Base-by-base conservation (phyloP, 2,888 invertebrate species). In the Drosophila anceps region DNA sequence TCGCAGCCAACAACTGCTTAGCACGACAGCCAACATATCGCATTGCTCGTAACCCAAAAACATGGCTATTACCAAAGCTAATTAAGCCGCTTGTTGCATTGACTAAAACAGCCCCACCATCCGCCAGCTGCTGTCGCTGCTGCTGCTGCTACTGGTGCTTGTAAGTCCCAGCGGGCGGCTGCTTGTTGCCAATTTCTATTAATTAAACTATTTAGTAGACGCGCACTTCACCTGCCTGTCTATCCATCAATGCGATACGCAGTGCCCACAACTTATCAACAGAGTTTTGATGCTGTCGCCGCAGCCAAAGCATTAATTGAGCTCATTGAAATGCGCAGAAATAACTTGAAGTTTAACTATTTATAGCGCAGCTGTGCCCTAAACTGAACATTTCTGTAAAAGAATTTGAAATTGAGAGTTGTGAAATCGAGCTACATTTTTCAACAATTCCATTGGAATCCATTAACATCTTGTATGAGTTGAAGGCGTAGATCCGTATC, bases 71-170 rank as follows among this genome's bases (percentile, higher is more conserved):
- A 75, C 59, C 39, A 63, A 63, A 63, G 72, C 76, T 77, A 77
- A 77, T 77, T 80, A 77, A 80, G 81, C 81, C 61, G 64, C 77
- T 67, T 80, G 81, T 80, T 68, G 77, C 77, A 66, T 50, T 43
- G 44, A 37, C 35, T n/a, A 5, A 20, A 27, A 33, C 18, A 57
- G 53, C 53, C 35, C 55, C 46, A 8, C n/a, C 53, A 55, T 13
- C 53, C 37, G 39, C 15, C 65, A 27, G 12, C 33, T 29, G 13
- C 27, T 10, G 13, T 44, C 15, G 44, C 18, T 18, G 39, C 12
- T 15, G 35, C 33, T 35, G 20, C 33, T 24, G 13, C 20, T 7
- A 8, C 55, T 29, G 15, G n/a, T 57, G 41, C 13, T 31, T 20
- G 24, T 29, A 20, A 20, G 27, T 51, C 63, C 51, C 75, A 68